phyloP scores from a whole-genome alignment of 2,888 invertebrate genomes.

The Acanthacorydalis orientalis region DNA sequence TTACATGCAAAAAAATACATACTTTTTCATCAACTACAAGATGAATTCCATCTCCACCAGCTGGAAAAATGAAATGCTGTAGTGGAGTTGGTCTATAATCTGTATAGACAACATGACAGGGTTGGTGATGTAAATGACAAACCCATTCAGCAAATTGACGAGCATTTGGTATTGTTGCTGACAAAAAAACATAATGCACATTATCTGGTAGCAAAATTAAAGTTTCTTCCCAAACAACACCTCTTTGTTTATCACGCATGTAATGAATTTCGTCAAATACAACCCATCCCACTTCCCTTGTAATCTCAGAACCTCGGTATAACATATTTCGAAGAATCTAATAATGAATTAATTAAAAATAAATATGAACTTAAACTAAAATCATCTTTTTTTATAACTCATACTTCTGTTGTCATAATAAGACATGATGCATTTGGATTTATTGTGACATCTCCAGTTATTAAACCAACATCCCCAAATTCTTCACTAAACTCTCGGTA shows the following conservation, averaged over 20 bases:
- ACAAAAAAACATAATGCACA: conserved; percentile 96
- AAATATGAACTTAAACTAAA: no score
- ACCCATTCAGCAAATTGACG: conserved; percentile 91
- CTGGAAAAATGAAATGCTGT: conserved; percentile 96
- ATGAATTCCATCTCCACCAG: conserved; percentile 91
- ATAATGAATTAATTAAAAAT: conserved; percentile 11
- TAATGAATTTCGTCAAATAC: conserved; percentile 99
- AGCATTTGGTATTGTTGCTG: conserved; percentile 98
- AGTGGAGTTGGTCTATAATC: conserved; percentile 95
- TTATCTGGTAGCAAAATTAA: conserved; percentile 93
- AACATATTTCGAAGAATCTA: conserved; percentile 96
- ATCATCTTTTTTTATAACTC: conserved; percentile 1
- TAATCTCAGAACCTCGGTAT: conserved; percentile 94
- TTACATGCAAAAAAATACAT: conserved; percentile 11
- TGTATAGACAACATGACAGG: conserved; percentile 98
- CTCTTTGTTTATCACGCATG: conserved; percentile 98
- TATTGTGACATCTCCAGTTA: conserved; percentile 98
- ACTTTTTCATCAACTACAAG: conserved; percentile 86
- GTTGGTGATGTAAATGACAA: conserved; percentile 86
- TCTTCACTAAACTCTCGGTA: conserved; percentile 95
- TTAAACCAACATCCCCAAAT: conserved; percentile 92
- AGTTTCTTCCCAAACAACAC: conserved; percentile 99
- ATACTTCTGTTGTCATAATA: conserved; percentile 98
- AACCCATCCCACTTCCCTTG: conserved; percentile 99
- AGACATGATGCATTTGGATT: conserved; percentile 95